phyloP scores from a whole-genome alignment of 2,797 vertebrate genomes.

The Nasua narica region DNA sequence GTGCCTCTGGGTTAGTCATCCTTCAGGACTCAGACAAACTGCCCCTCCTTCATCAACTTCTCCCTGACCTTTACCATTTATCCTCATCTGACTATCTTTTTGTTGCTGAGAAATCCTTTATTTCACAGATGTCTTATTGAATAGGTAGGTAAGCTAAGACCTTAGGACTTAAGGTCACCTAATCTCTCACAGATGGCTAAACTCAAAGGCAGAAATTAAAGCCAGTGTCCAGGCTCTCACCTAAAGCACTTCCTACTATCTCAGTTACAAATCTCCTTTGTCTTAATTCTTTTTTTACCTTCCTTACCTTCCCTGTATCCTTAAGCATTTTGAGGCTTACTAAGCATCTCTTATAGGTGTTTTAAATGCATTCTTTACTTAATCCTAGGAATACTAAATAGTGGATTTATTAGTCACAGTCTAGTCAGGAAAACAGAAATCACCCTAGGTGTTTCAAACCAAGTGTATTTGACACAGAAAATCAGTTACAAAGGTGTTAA shows the following conservation, averaged over 20 bases:
- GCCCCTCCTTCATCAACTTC: neutral
- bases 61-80: neutral
- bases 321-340: neutral
- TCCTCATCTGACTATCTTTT: neutral
- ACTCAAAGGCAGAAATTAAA: neutral
- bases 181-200: neutral
- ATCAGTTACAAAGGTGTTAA: neutral
- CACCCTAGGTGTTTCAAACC: neutral
- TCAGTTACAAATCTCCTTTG: neutral
- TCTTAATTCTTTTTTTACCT: neutral
- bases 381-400: neutral
- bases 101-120: neutral
- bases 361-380: neutral
- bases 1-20: neutral
- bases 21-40: neutral
- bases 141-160: neutral
- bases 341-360: neutral
- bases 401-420: neutral
- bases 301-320: neutral
- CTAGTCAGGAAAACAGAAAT: neutral
- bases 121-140: neutral
- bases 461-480: neutral
- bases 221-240: neutral
- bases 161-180: neutral
- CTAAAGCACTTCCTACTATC: neutral